Conservation (phyloP, 1,140 invertebrate genomes). For the Caenorhabditis inopinata region DNA sequence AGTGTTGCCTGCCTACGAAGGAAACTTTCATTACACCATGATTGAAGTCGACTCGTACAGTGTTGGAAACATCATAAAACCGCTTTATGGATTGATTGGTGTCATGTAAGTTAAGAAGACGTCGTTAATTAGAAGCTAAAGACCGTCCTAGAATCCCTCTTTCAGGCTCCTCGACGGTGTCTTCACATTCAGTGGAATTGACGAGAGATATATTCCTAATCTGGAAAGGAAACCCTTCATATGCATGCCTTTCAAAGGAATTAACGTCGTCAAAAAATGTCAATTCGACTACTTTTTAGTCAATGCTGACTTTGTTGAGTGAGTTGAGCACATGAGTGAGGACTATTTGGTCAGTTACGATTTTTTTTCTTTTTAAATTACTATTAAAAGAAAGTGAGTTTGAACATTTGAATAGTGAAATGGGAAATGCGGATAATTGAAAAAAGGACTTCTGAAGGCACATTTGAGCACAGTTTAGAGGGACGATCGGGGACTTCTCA, state of each 20-base stretch:
- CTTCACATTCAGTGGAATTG: not conserved
- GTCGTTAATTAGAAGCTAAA: too few species aligned
- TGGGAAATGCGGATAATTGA: too few species aligned
- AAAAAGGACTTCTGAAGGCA: too few species aligned
- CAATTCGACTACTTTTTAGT: not conserved
- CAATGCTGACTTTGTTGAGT: constrained; percentile 5
- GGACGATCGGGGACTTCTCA: too few species aligned
- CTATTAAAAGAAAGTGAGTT: too few species aligned
- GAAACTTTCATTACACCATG: not conserved
- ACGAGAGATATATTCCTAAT: not conserved
- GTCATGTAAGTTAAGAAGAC: not conserved
- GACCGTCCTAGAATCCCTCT: too few species aligned
- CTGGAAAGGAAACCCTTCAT: not conserved
- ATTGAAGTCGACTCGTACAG: not conserved
- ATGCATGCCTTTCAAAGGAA: not conserved
- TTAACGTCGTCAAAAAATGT: not conserved
- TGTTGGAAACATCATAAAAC: too few species aligned
- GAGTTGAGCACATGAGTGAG: too few species aligned
- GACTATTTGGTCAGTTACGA: too few species aligned
- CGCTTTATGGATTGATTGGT: not conserved
- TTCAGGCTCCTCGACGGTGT: constrained; percentile 1
- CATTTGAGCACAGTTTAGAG: too few species aligned
- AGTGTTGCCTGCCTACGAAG: not conserved
- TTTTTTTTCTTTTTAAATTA: too few species aligned
- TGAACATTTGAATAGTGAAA: too few species aligned